Evolutionary conservation across 2,113 vertebrate species (phyloP), one percentile per base, ranked within the genome.

Genomic region (Zosterops lateralis): DNA sequence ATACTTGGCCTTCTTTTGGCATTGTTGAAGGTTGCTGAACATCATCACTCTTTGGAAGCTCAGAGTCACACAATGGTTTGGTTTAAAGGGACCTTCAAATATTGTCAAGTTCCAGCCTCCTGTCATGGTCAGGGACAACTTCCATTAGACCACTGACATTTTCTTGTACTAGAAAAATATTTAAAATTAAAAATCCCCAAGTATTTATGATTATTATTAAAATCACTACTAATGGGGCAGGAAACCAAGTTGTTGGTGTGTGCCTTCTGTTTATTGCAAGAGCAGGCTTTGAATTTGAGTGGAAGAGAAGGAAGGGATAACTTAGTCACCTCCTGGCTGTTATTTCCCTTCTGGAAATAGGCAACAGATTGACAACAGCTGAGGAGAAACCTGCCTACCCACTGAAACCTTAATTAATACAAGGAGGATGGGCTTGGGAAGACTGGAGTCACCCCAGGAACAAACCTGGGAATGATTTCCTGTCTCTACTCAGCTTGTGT

Each of bases 381-480:
- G 61, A 78, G 51, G 26, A 71, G 42, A 58, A 29, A 64, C 29
- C 14, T 60, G 17, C 9, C 29, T 67, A 12, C 10, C 6, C 32
- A 21, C 48, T 87, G 32, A 47, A 78, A 62, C 16, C 38, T 44
- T 62, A 61, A 66, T 48, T 68, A 74, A 61, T 47, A 54, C 6
- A 64, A 21, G 29, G 20, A 87, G 10, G 26, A 50, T 14, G 48
- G 21, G 24, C 14, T 78, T 56, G 48, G 29, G 38, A 84, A 20
- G 53, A 56, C 20, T 71, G 44, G 26, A 91, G 50, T 20, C 64
- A 92, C 56, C 51, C 56, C 14, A 51, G 24, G 34, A 82, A 12
- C 26, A 78, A 81, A 80, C 9, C 14, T 54, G 61, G 84, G 29
- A 84, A 56, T 75, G 34, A 84, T 60, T 81, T 91, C 74, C 66